These are phyloP conservation scores for Bombus sylvicola DNA, from an alignment of 1,140 invertebrate species.

Conservation along the genomic window DNA sequence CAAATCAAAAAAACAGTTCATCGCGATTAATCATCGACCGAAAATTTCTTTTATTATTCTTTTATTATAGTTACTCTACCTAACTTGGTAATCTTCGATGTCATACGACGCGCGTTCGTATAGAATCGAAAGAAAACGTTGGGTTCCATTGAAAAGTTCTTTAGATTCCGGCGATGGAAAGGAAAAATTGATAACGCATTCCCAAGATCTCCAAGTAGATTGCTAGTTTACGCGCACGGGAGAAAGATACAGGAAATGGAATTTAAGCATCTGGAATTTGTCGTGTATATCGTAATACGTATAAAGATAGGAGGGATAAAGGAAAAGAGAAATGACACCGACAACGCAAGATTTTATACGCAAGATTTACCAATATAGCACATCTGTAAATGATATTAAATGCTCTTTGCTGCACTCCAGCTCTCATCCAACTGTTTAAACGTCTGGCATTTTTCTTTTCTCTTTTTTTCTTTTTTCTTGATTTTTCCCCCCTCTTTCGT, in stretches of 20 bases:
- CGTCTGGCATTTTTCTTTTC: constrained; percentile 37
- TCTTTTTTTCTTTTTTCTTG: constrained; percentile 11
- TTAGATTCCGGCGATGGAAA: too few relatives aligned
- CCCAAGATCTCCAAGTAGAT: constrained; percentile 23
- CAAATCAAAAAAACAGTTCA: too few relatives aligned
- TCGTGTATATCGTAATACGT: constrained; percentile 48
- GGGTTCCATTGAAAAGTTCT: background rate
- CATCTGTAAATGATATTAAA: constrained; percentile 58
- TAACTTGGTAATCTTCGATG: background rate
- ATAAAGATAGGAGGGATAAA: constrained; percentile 32
- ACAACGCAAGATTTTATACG: constrained; percentile 50
- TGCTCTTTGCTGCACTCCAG: constrained; percentile 72
- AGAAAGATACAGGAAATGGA: constrained; percentile 54
- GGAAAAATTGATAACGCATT: background rate
- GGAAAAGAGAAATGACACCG: constrained; percentile 5
- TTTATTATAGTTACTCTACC: background rate
- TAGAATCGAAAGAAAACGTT: background rate
- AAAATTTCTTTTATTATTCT: background rate
- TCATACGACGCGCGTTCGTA: background rate
- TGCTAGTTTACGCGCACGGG: constrained; percentile 30
- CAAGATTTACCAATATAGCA: constrained; percentile 58
- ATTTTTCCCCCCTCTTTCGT: background rate
- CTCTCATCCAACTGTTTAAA: constrained; percentile 65
- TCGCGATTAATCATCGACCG: background rate
- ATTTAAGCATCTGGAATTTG: constrained; percentile 55